Conservation (phyloP, 2,797 vertebrate species). For the Scyliorhinus canicula region DNA sequence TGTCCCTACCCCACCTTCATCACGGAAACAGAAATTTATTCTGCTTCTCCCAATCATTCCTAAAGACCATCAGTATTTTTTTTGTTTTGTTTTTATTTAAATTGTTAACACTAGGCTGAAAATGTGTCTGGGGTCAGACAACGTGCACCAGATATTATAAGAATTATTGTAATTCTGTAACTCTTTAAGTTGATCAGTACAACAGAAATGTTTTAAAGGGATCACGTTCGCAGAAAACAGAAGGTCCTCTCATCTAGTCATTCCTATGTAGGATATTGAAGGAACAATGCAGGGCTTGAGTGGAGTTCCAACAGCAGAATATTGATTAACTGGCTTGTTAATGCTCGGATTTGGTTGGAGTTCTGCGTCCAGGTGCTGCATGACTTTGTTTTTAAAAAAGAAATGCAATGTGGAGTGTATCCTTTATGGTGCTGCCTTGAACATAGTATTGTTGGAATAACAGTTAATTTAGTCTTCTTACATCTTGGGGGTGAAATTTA, state of each 20-base stretch:
- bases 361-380: not conserved
- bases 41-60: conserved; percentile 6
- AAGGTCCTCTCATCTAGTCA: not conserved
- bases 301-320: not conserved
- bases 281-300: not conserved
- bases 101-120: conserved; percentile 7
- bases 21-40: not conserved
- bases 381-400: not conserved
- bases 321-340: not conserved
- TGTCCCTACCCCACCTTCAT: not conserved
- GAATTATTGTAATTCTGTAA: not conserved
- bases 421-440: not conserved
- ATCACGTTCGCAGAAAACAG: not conserved
- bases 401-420: too few species aligned
- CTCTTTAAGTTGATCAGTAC: not conserved
- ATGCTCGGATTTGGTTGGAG: not conserved
- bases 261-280: not conserved
- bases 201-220: not conserved
- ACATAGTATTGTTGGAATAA: not conserved
- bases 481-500: not conserved
- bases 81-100: not conserved
- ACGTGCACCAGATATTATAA: not conserved
- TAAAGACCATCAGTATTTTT: conserved; percentile 27
- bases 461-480: not conserved
- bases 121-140: not conserved